A percentile compares a stretch with the other conserved stretches of the same genome.
Conservation (phyloP, 2,888 invertebrate species). For the Drosophila ochracea region DNA sequence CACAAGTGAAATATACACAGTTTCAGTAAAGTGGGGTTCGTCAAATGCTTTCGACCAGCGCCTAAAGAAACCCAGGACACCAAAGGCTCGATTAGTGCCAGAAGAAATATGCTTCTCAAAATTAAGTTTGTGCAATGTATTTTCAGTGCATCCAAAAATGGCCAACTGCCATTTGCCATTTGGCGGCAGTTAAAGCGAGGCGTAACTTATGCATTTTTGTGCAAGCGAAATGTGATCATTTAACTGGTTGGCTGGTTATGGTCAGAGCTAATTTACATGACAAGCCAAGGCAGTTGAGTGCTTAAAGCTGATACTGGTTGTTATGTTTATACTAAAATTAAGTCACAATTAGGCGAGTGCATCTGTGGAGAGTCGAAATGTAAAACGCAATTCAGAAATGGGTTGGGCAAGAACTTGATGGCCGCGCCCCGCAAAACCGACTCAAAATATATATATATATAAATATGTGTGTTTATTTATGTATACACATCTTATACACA, state of each 20-base stretch:
- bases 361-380: constrained; percentile 8
- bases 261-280: constrained; percentile 24
- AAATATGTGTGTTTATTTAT: neutral
- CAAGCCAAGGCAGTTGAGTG: constrained; percentile 1
- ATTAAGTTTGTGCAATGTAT: neutral
- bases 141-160: constrained; percentile 1
- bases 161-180: neutral
- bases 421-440: constrained; percentile 25
- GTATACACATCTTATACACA: constrained; percentile 7
- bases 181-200: neutral
- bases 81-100: neutral
- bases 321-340: constrained; percentile 1
- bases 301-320: neutral
- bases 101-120: neutral
- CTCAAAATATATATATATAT: neutral
- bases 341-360: constrained; percentile 14
- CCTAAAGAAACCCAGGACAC: no score
- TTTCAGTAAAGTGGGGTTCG: neutral
- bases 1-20: neutral
- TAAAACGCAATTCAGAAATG: constrained; percentile 39
- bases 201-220: constrained; percentile 12
- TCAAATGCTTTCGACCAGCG: neutral
- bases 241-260: constrained; percentile 31
- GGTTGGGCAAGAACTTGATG: constrained; percentile 36
- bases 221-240: constrained; percentile 19